Conservation (phyloP, 2,888 invertebrate species). For the Monoplex corrugatus region DNA sequence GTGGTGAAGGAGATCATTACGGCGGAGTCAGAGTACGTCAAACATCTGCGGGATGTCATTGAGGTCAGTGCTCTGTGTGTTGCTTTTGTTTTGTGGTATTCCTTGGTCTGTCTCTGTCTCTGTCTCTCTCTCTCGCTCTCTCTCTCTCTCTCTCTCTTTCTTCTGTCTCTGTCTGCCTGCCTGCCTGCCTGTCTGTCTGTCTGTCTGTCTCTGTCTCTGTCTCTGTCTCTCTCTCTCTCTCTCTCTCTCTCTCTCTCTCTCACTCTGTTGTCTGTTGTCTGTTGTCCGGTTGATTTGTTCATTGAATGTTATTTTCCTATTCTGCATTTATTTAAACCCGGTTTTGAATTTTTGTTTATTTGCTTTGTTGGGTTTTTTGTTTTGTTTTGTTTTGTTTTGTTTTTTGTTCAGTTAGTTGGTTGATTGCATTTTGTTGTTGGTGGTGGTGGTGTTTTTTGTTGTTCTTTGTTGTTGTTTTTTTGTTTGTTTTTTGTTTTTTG, state of each 20-base stretch:
- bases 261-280: background rate
- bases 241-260: background rate
- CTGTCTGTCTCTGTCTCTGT: background rate
- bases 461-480: background rate
- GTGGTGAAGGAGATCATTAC: conserved; percentile 91
- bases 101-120: background rate
- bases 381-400: background rate
- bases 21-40: conserved; percentile 92
- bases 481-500: background rate
- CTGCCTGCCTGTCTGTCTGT: background rate
- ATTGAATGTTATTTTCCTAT: background rate
- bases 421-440: no score
- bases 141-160: background rate
- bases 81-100: background rate
- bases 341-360: background rate
- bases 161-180: background rate
- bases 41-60: conserved; percentile 86
- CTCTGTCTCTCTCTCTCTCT: background rate
- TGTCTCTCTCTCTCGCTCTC: background rate
- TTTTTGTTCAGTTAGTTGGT: no score
- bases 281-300: background rate
- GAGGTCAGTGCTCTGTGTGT: conserved; percentile 79
- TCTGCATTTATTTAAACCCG: background rate
- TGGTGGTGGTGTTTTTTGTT: no score
- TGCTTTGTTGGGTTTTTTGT: background rate